These are phyloP conservation scores for Sturnus vulgaris DNA, from an alignment of 2,113 vertebrate genomes.

Conservation along the genomic window DNA sequence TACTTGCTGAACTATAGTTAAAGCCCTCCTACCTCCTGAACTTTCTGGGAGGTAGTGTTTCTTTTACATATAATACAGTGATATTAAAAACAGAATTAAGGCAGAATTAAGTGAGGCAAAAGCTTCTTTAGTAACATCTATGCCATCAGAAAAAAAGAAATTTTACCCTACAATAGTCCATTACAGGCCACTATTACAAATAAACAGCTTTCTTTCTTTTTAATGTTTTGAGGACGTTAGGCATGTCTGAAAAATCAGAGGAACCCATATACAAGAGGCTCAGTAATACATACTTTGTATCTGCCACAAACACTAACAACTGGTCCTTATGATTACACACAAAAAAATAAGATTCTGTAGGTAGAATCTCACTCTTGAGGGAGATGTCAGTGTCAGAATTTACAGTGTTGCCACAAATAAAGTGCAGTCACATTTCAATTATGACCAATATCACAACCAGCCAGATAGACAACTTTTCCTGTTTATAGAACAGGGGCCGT, in stretches of 20 bases:
- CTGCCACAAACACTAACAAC: neutral
- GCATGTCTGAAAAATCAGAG: neutral
- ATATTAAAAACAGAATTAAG: constrained; percentile 1
- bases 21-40: neutral
- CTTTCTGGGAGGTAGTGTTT: neutral
- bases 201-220: neutral
- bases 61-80: neutral
- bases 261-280: neutral
- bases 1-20: neutral
- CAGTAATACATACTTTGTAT: neutral
- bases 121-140: neutral
- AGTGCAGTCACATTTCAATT: neutral
- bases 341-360: neutral
- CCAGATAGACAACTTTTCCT: neutral
- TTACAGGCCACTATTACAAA: neutral
- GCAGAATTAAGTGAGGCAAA: neutral
- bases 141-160: neutral
- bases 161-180: neutral
- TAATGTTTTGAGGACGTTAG: neutral
- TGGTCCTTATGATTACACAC: neutral
- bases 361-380: neutral
- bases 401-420: neutral
- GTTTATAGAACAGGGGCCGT: neutral
- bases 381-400: neutral
- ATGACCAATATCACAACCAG: neutral